Base-by-base conservation (phyloP, 2,888 invertebrate species). In the Xanthia icteritia region DNA sequence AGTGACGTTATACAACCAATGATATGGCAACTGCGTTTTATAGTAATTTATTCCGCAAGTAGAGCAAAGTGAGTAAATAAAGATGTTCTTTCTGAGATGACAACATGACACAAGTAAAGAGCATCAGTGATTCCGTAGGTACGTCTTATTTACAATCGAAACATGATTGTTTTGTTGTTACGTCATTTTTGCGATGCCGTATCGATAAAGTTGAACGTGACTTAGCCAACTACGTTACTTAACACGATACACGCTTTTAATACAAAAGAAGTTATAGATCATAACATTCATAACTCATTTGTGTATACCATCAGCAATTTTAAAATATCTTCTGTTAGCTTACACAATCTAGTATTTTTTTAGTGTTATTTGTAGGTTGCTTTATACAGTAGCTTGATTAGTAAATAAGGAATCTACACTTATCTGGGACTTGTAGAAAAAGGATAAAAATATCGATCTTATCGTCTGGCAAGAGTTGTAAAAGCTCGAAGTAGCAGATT, bases 151-250 rank as follows among this genome's bases (percentile, higher is more conserved):
- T 70, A 74, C 84, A 86, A 86, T 88, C 85, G 79, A 72, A 85
- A 82, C 84, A 89, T 89, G 89, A 91, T 91, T 91, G 89, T 90
- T 89, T 89, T 84, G 87, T 84, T 77, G 87, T 94, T 95, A 91
- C 92, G 92, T 92, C 92, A 94, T 91, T 92, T 92, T 90, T 88
- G 90, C 93, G 93, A 94, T 94, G 93, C 89, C 81, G 90, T 90
- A 91, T 90, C 90, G 94, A 94, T 94, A 94, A 85, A 92, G 87
- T 88, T 90, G 91, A 94, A 92, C 96, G 95, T 96, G 95, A 95
- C 94, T 94, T 93, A 92, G 92, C 92, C 92, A 94, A 95, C 92
- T 92, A 89, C 87, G 92, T 95, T 94, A 92, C 93, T 92, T 93
- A 94, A 94, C 89, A 91, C 90, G 91, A 92, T 91, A 90, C 91